phyloP scores from a whole-genome alignment of 2,797 vertebrate genomes.

The Anabas testudineus region DNA sequence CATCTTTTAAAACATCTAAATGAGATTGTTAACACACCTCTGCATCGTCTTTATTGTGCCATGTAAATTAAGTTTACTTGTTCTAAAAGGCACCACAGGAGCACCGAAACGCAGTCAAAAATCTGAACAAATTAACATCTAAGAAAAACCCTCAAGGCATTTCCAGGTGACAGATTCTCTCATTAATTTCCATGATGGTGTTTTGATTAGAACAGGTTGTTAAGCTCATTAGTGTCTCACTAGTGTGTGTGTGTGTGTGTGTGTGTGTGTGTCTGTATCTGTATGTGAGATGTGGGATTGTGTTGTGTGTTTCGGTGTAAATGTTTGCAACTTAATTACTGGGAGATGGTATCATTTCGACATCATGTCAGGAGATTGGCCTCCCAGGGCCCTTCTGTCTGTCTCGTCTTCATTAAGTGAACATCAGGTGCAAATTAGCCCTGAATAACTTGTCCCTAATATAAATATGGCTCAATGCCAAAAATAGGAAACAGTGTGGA shows the following conservation, averaged over 20 bases:
- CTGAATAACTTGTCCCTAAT: conserved; percentile 71
- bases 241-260: conserved; percentile 27
- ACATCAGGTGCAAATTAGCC: conserved; percentile 88
- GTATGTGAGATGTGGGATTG: conserved; percentile 30
- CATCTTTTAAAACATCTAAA: too few relatives aligned
- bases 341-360: conserved; percentile 61
- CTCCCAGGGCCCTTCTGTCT: conserved; percentile 67
- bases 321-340: conserved; percentile 77
- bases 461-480: conserved; percentile 80
- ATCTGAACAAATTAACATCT: background rate
- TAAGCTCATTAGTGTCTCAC: conserved; percentile 64
- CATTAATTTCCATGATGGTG: conserved; percentile 62
- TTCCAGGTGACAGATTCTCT: conserved; percentile 22
- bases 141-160: background rate
- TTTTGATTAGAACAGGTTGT: conserved; percentile 72
- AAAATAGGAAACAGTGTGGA: conserved; percentile 51
- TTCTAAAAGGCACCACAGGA: background rate
- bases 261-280: conserved; percentile 33
- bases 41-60: background rate
- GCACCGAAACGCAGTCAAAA: background rate
- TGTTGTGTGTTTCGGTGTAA: conserved; percentile 34
- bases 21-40: background rate
- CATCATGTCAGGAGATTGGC: conserved; percentile 75
- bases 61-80: background rate
- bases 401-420: conserved; percentile 83